Evolutionary conservation across 2,888 invertebrate species (phyloP), one percentile per base, ranked within the genome.

Genomic region (Macrosoma leucophasiata): DNA sequence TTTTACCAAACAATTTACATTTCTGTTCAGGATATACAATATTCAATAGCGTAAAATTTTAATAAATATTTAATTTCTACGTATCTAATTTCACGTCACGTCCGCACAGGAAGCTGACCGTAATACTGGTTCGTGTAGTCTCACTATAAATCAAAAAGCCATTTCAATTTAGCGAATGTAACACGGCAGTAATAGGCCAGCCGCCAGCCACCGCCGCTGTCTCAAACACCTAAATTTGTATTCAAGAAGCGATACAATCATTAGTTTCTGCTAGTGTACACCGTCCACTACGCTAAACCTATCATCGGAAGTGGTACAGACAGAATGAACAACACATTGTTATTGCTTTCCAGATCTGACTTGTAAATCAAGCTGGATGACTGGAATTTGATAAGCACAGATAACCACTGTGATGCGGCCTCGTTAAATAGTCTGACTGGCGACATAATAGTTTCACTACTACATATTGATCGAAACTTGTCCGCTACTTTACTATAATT

Each of bases 221-320:
- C 70, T 75, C 75, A 74, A 81, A 81, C 73, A 70, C 69, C 68
- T 68, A 61, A 74, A 79, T 82, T 77, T 70, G 73, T 81, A 82
- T 82, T 82, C 82, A 71, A 69, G 69, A 58, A 64, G 59, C 76
- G 81, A 75, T 76, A 75, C 68, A 59, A 72, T 77, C 79, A 78
- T 81, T 81, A 79, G 77, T 75, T 71, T 68, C 71, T 65, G 74
- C 75, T 78, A 79, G 81, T 79, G 82, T 77, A 75, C 70, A 76
- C 68, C 68, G 77, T 77, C 65, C 62, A 63, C 60, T 65, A 67
- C 67, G 67, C 62, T 67, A 69, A 67, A 64, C 55, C 59, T 65
- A 69, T 69, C 65, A 56, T 63, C 52, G 60, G 53, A 51, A 60
- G 55, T 56, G 63, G 44, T 64, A 66, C 56, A 62, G 57, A 46